Evolutionary conservation across 1,140 invertebrate genomes (phyloP).

Genomic region (Campoletis sonorensis): DNA sequence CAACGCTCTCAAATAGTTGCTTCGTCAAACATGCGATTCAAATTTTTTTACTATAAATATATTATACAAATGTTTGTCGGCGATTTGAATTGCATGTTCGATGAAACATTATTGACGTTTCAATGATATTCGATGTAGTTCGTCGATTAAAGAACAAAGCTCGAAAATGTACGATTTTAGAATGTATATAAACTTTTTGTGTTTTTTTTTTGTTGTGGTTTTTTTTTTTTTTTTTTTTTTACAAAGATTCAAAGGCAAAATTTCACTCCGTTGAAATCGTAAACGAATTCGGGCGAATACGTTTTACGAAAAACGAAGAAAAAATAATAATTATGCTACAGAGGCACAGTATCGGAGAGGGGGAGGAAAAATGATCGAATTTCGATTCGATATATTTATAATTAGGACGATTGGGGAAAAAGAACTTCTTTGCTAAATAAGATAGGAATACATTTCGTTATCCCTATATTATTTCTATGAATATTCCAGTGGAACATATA

Average conservation of each 20-base stretch:
- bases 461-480: background rate
- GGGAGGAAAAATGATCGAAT: background rate
- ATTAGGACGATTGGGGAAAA: background rate
- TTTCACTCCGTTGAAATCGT: conserved; percentile 28
- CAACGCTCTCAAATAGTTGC: too few relatives aligned
- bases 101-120: too few relatives aligned
- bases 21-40: too few relatives aligned
- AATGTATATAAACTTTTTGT: too few relatives aligned
- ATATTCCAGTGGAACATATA: background rate
- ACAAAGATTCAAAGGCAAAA: conserved; percentile 49
- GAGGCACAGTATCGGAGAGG: conserved; percentile 30
- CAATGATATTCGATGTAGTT: too few relatives aligned
- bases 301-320: conserved; percentile 34
- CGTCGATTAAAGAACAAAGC: too few relatives aligned
- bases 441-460: too few relatives aligned
- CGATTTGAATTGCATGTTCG: too few relatives aligned
- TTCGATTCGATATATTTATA: background rate
- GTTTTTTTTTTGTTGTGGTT: background rate
- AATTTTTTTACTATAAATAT: too few relatives aligned
- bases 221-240: background rate
- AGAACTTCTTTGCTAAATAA: background rate
- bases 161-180: too few relatives aligned
- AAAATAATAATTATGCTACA: conserved; percentile 18
- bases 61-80: too few relatives aligned
- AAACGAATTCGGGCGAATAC: conserved; percentile 31